Percentiles rank a stretch among this genome's conserved stretches.
Conservation (phyloP, 2,797 vertebrate genomes). For the Sciaenops ocellatus region DNA sequence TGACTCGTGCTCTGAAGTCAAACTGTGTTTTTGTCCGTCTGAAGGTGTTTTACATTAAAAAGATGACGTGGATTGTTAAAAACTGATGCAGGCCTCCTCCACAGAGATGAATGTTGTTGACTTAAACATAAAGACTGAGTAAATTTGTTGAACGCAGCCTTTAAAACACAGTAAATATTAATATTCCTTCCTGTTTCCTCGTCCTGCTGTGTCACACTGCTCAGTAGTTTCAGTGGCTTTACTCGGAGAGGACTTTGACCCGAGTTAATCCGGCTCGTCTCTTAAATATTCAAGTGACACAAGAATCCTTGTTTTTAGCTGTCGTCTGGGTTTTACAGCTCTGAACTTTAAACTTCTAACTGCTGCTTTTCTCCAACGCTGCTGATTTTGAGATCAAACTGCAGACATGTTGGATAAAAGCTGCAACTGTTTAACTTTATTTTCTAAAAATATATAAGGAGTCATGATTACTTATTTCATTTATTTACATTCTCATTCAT, state of each 20-base stretch:
- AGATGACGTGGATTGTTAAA: neutral
- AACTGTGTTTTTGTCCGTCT: neutral
- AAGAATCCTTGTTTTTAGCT: slow-evolving; percentile 7
- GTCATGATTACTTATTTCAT: neutral
- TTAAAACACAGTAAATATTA: too few relatives aligned
- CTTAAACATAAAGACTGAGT: slow-evolving; percentile 2
- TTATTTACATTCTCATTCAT: too few relatives aligned
- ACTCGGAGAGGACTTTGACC: slow-evolving; percentile 68
- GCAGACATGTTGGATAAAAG: neutral
- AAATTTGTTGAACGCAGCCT: too few relatives aligned
- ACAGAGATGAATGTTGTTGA: neutral
- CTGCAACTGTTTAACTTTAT: neutral
- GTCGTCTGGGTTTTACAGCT: slow-evolving; percentile 17
- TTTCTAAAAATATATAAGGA: neutral
- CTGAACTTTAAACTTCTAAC: slow-evolving; percentile 9
- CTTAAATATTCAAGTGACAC: slow-evolving; percentile 34
- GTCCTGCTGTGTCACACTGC: slow-evolving; percentile 26
- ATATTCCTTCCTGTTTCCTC: neutral
- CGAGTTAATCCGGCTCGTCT: slow-evolving; percentile 52
- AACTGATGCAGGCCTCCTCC: neutral
- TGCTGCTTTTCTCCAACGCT: neutral
- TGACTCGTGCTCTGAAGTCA: too few relatives aligned
- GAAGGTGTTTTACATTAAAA: neutral
- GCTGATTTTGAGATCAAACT: neutral
- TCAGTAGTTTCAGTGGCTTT: slow-evolving; percentile 53